Conservation (phyloP, 1,140 invertebrate species). For the Orius insidiosus region DNA sequence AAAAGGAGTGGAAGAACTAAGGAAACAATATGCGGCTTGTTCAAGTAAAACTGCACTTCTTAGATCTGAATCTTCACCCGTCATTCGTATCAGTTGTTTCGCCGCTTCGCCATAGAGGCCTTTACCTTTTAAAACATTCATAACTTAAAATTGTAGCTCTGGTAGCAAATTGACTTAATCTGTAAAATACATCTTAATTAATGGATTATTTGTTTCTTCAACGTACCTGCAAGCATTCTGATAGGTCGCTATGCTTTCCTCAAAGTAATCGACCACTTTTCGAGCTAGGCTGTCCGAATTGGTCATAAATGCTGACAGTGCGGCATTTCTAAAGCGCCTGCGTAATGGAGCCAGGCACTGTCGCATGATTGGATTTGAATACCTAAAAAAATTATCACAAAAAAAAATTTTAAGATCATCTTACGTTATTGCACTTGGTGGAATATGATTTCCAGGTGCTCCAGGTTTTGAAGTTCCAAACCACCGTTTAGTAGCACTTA, state of each 20-base stretch:
- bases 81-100: constrained; percentile 84
- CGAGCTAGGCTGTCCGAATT: constrained; percentile 41
- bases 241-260: constrained; percentile 81
- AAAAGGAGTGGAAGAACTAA: constrained; percentile 41
- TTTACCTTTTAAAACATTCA: constrained; percentile 62
- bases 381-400: constrained; percentile 35
- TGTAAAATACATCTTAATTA: constrained; percentile 32
- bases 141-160: constrained; percentile 74
- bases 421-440: constrained; percentile 61
- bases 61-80: constrained; percentile 82
- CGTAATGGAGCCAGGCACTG: constrained; percentile 92
- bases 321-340: constrained; percentile 90
- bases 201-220: neutral
- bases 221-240: constrained; percentile 67
- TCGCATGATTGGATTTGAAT: constrained; percentile 73
- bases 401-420: constrained; percentile 19
- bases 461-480: constrained; percentile 79
- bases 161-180: constrained; percentile 76
- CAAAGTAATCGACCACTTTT: constrained; percentile 79
- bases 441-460: constrained; percentile 31
- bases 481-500: constrained; percentile 88
- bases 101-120: constrained; percentile 74
- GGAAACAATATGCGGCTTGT: constrained; percentile 87
- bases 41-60: constrained; percentile 81
- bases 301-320: constrained; percentile 78